Base-by-base conservation (phyloP, 2,797 vertebrate species). In the Mus minutoides region DNA sequence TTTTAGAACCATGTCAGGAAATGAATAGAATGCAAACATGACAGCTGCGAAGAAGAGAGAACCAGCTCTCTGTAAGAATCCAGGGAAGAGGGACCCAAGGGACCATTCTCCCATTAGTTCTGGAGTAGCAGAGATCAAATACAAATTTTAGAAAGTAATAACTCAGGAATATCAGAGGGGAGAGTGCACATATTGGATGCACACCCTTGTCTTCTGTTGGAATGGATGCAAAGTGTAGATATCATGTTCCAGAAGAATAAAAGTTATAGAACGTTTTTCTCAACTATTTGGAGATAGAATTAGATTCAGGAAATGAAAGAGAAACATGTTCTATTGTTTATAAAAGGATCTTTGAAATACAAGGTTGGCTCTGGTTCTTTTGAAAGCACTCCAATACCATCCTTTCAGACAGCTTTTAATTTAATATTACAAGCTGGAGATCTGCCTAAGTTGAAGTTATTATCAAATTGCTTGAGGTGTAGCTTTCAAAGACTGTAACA, bases 361-460 rank as follows among this genome's bases (percentile, higher is more conserved):
- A 76, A 58, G 6, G 7, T 21, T 95, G 43, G 46, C 37, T 96
- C 22, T 82, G 43, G 60, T 88, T 54, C 84, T 29, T 93, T 49
- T 95, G 77, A 97, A 94, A 94, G n/a, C 13, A 77, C 56, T 95
- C 85, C 29, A 89, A 91, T 87, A 84, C 0, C n/a, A 21, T 78
- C 71, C n/a, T 79, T 94, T 93, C 52, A 54, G 52, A 97, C 84
- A 96, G 46, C 37, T 93, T 97, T 96, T 95, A 95, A 96, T 96
- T 94, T 95, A 92, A 93, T 71, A 56, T 82, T 96, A 94, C 31
- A 96, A 94, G 71, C 91, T 13, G 67, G 56, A 92, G 82, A 78
- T 64, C 34, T 93, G 62, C n/a, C 94, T 94, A 85, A 97, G 95
- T 84, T 64, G 52, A 71, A 92, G 62, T 49, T 85, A 86, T 12